Base-by-base conservation (phyloP, 2,888 invertebrate genomes). In the Arge pagana region DNA sequence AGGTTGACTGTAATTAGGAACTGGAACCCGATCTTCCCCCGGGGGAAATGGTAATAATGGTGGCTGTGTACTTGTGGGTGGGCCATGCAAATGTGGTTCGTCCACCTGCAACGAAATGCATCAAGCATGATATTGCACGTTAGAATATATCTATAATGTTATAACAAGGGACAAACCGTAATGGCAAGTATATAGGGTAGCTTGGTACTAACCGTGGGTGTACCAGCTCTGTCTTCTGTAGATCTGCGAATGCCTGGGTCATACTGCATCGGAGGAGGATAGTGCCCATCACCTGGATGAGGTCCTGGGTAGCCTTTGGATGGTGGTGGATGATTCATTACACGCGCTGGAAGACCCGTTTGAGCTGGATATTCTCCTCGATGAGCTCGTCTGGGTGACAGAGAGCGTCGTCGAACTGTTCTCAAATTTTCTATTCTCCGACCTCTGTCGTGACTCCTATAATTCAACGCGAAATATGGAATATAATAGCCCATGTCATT, bases 191-290 rank as follows among this genome's bases (percentile, higher is more conserved):
- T n/a, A n/a, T n/a, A n/a, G n/a, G n/a, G n/a, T n/a, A n/a, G 11
- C n/a, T 19, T 16, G 1, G 18, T 23, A 60, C 69, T 63, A 41
- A 88, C 82, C 1, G 88, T 88, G 1, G 89, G 88, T 6, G 89
- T 88, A 40, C 85, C 85, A 1, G 87, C 83, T 40, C 87, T 80
- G 65, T 87, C 87, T 71, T 87, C 87, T 11, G 69, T 71, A 13
- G 74, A 67, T 53, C 76, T 62, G 7, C 72, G 64, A 43, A 74
- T 65, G n/a, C 67, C 65, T 6, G 68, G 62, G 53, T 76, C 76
- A 55, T 75, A 76, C 63, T 76, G 75, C 66, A 74, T 68, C 48
- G 63, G 64, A 19, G 70, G 58, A 18, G 67, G 64, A 62, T 73
- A 73, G 54, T 71, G 73, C 50, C 65, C 64, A 54, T 63, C 64